These are phyloP conservation scores for Brachypteracias leptosomus DNA, from an alignment of 2,113 vertebrate genomes.

Conservation along the genomic window DNA sequence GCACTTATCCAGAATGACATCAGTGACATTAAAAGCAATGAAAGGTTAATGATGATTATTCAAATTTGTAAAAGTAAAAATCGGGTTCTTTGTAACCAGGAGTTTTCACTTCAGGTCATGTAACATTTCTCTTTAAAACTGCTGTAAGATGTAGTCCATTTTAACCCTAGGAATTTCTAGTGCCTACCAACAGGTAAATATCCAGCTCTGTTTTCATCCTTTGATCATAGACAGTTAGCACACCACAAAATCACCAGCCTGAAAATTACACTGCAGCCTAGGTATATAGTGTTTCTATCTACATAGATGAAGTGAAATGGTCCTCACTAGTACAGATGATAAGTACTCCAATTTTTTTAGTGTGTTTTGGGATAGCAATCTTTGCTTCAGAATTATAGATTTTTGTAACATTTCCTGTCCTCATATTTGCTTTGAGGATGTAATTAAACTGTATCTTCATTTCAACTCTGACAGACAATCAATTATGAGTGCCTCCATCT, in stretches of 20 bases:
- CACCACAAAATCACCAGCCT: not conserved
- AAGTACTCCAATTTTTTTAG: not conserved
- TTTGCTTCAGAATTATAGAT: not conserved
- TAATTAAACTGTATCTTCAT: not conserved
- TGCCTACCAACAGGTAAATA: not conserved
- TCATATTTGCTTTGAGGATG: not conserved
- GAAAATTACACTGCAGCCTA: not conserved
- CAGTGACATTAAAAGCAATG: not conserved
- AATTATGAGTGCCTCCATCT: not conserved
- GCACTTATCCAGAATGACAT: not conserved
- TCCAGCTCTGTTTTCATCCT: not conserved
- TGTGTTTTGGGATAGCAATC: not conserved
- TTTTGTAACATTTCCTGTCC: not conserved
- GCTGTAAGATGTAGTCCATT: not conserved
- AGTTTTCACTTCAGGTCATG: not conserved
- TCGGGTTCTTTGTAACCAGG: not conserved
- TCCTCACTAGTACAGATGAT: fast-evolving
- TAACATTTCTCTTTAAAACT: not conserved
- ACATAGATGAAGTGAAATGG: not conserved
- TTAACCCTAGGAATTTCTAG: not conserved
- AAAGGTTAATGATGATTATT: not conserved
- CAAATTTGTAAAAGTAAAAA: not conserved
- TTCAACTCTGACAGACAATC: not conserved
- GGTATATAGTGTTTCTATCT: not conserved
- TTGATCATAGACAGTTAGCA: not conserved